Conservation (phyloP, 2,113 vertebrate genomes). For the Desmodus rotundus region DNA sequence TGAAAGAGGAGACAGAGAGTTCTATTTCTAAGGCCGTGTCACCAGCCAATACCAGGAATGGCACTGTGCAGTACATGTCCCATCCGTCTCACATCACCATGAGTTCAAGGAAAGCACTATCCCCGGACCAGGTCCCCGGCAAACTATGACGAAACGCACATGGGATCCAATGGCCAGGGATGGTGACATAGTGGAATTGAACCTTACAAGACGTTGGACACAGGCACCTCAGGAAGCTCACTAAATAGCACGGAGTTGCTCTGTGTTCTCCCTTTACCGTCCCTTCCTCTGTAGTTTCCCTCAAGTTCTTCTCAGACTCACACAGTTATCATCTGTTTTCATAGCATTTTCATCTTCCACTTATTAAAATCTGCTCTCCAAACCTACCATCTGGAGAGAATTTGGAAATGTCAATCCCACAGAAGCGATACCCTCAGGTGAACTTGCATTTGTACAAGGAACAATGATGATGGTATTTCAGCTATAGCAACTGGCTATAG, state of each 20-base stretch:
- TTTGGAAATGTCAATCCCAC: neutral
- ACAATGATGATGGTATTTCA: neutral
- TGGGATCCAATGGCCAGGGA: neutral
- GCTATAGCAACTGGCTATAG: neutral
- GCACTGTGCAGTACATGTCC: neutral
- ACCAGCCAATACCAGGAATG: neutral
- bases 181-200: neutral
- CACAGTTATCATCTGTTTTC: neutral
- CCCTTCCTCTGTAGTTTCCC: neutral
- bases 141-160: neutral
- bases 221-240: neutral
- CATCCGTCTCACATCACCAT: neutral
- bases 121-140: neutral
- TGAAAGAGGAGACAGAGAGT: neutral
- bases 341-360: neutral
- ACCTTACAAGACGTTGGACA: neutral
- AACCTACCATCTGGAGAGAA: neutral
- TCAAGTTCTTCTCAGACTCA: neutral
- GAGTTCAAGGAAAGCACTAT: neutral
- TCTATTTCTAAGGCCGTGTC: neutral
- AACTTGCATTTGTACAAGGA: neutral
- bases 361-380: conserved; percentile 17
- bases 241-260: neutral
- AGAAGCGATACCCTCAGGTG: neutral
- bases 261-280: neutral